Base-by-base conservation (phyloP, 2,797 vertebrate genomes). In the Ceryle rudis region DNA sequence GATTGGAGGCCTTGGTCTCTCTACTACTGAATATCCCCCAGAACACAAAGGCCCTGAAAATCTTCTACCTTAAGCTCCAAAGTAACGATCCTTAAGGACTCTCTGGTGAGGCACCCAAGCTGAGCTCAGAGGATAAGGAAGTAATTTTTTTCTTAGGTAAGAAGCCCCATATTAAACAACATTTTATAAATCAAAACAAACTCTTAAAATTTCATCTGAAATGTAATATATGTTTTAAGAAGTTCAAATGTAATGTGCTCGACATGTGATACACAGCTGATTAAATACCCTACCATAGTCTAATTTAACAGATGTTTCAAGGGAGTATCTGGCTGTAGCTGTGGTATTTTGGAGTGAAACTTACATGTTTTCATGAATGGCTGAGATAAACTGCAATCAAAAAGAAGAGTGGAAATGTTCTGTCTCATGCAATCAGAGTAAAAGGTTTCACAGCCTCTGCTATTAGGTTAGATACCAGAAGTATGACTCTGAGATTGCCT, bases 171-270 rank as follows among this genome's bases (percentile, higher is more conserved):
- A 58, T 69, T 89, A 86, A 67, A 44, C 6, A 81, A 9, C 17
- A 64, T 85, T 84, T 92, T 57, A 33, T 72, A 78, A 91, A 83
- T 81, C 41, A 84, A 79, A 94, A 81, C 28, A 86, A 92, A 85
- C 55, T 9, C 84, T 47, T 81, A n/a, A 70, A 62, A 65, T 92
- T 62, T 84, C 29, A 87, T 39, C 39, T 60, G 70, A 75, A 92
- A 81, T 60, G 8, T 35, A 42, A 90, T 79, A 18, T 42, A 39
- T 39, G 44, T 89, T 95, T 87, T 77, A 93, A 52, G 54, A 86
- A 51, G 10, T 70, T 90, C 21, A 70, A 23, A 70, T 33, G 6
- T 70, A 75, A 86, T 39, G 4, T 61, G 9, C 44, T 81, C 70
- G 49, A 91, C 23, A 19, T 78, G 31, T 71, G 33, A 78, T 20